phyloP scores from a whole-genome alignment of 1,140 invertebrate species.

The Drosophila setifemur region DNA sequence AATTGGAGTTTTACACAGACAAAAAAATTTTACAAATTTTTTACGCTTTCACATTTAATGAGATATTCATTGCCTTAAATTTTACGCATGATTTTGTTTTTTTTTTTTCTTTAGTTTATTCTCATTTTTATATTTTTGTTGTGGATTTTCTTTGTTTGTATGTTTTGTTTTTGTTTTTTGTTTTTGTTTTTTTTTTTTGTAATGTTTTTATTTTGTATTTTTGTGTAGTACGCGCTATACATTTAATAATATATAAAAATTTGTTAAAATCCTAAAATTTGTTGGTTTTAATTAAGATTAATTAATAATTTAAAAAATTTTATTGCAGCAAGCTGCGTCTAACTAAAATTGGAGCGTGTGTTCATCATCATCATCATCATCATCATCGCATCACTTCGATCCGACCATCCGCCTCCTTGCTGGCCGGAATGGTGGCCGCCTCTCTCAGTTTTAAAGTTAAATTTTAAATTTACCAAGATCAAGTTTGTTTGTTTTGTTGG shows the following conservation, averaged over 20 bases:
- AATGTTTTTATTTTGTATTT: constrained; percentile 20
- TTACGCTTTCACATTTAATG: constrained; percentile 81
- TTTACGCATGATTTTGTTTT: constrained; percentile 53
- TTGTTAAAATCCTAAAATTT: constrained; percentile 81
- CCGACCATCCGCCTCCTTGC: background rate
- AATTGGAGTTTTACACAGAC: constrained; percentile 77
- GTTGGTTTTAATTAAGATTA: constrained; percentile 81
- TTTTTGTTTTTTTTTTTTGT: constrained; percentile 17
- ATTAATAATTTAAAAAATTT: constrained; percentile 80
- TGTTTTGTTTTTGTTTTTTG: constrained; percentile 15
- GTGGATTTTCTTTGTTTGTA: constrained; percentile 41
- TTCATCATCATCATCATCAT: constrained; percentile 23
- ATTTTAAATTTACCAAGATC: constrained; percentile 77
- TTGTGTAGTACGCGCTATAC: constrained; percentile 72
- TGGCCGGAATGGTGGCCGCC: constrained; percentile 14
- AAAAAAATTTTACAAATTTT: constrained; percentile 81
- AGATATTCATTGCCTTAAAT: constrained; percentile 76
- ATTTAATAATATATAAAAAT: constrained; percentile 80
- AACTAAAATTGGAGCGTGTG: constrained; percentile 77
- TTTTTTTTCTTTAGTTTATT: constrained; percentile 17
- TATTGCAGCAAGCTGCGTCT: constrained; percentile 77
- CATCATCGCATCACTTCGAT: background rate
- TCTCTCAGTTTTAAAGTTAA: constrained; percentile 58
- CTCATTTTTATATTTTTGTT: constrained; percentile 23
- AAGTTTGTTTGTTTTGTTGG: constrained; percentile 67